Base-by-base conservation (phyloP, 2,797 vertebrate genomes). In the Myotis vivesi region DNA sequence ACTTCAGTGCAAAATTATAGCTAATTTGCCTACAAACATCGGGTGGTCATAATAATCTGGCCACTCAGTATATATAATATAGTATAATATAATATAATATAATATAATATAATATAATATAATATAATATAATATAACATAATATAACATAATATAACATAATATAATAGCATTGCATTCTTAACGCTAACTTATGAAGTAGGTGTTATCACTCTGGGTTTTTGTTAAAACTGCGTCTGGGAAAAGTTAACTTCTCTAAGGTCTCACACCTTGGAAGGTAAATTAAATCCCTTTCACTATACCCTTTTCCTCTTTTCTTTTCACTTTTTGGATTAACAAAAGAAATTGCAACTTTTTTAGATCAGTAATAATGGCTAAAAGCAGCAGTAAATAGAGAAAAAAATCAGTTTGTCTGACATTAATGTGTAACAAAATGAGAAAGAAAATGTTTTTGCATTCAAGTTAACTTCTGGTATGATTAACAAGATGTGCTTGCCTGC, bases 381-480 rank as follows among this genome's bases (percentile, higher is more conserved):
- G 28, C 20, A 51, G 13, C 30, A 51, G 17, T 44, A 51, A 36
- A 51, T 38, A 51, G 9, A 19, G 3, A 55, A 59, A 87, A 57
- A 17, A 13, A 82, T 71, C 44, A 55, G 7, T 66, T 57, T 9
- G 5, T n/a, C n/a, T 87, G 2, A 77, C 68, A 36, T 49, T 68
- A 62, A 55, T 44, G 6, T 87, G 3, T 73, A 36, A 49, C 53
- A 57, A 57, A 80, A 64, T 30, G 16, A n/a, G 20, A 68, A 85
- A 86, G 19, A 76, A 93, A 87, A 33, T 79, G n/a, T 30, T 90
- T 94, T 59, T 82, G n/a, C 62, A 13, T 64, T 86, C 41, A 81
- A 23, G 20, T 68, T 83, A 79, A 93, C 41, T 76, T 85, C n/a
- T 87, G n/a, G 25, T 49, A 15, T 69, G 36, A 73, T 76, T 66